Conservation (phyloP, 2,797 vertebrate species). For the Xerus rutilus region DNA sequence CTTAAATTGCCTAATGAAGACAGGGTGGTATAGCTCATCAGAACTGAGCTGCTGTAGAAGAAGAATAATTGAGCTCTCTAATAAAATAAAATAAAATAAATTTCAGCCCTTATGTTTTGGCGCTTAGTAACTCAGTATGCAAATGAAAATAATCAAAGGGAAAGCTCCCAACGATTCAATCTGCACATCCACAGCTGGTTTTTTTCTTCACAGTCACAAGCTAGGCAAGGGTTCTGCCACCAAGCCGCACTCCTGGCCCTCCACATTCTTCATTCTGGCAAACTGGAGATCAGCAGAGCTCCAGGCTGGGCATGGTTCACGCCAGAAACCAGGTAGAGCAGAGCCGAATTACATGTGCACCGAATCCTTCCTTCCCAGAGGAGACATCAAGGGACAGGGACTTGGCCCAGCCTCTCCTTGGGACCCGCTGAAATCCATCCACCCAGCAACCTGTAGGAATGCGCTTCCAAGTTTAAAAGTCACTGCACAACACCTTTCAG, state of each 20-base stretch:
- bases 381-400: fast-evolving
- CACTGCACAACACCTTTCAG: not conserved
- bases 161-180: not conserved
- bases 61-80: conserved; percentile 27
- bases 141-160: not conserved
- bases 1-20: conserved; percentile 53
- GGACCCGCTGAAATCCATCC: not conserved
- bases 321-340: fast-evolving
- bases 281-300: not conserved
- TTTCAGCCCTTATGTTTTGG: not conserved
- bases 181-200: fast-evolving
- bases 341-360: fast-evolving
- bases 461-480: not conserved
- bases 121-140: not conserved
- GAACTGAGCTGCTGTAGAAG: not conserved
- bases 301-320: fast-evolving
- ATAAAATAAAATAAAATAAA: conserved; percentile 27
- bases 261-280: not conserved
- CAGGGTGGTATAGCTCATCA: conserved; percentile 17
- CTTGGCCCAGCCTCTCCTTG: not conserved
- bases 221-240: not conserved
- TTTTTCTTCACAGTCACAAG: not conserved
- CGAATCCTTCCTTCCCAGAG: not conserved
- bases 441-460: not conserved
- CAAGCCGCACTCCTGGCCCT: too few species aligned